A percentile compares a stretch with the other conserved stretches of the same genome.
Evolutionary conservation across 2,888 invertebrate genomes (phyloP).

Genomic region (Gryllus longicercus): DNA sequence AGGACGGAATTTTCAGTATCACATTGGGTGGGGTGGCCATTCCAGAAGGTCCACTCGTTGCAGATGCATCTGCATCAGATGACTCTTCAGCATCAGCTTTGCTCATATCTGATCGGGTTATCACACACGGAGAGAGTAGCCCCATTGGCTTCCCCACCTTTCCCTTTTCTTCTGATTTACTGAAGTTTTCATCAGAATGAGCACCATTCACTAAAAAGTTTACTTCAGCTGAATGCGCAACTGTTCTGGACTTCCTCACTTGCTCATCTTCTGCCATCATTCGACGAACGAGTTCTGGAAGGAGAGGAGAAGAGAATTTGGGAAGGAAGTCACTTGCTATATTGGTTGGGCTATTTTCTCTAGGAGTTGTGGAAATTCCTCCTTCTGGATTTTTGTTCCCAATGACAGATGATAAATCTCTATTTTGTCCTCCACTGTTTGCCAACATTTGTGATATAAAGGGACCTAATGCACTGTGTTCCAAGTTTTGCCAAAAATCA

Average conservation of each 20-base stretch:
- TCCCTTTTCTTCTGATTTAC: constrained; percentile 39
- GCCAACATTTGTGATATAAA: constrained; percentile 56
- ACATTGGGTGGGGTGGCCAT: constrained; percentile 54
- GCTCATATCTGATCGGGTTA: constrained; percentile 23
- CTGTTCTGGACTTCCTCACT: neutral
- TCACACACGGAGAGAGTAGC: neutral
- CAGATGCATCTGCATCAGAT: constrained; percentile 27
- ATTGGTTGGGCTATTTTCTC: constrained; percentile 26
- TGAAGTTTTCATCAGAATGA: constrained; percentile 48
- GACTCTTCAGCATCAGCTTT: constrained; percentile 28
- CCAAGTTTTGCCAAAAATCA: constrained; percentile 43
- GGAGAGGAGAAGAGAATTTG: constrained; percentile 42
- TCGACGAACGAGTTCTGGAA: constrained; percentile 57
- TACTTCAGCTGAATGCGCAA: neutral
- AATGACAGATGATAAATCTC: constrained; percentile 18
- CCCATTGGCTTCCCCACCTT: constrained; percentile 25
- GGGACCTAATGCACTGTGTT: constrained; percentile 53
- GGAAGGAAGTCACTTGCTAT: constrained; percentile 28
- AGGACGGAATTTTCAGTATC: constrained; percentile 92
- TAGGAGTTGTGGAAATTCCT: constrained; percentile 20
- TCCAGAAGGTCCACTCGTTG: constrained; percentile 53
- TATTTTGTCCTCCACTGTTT: constrained; percentile 38
- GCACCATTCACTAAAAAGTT: constrained; percentile 41
- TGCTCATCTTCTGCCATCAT: constrained; percentile 54
- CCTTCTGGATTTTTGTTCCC: constrained; percentile 25